A percentile compares a stretch with the other conserved stretches of the same genome.
Conservation (phyloP, 2,797 vertebrate species). For the Cygnus olor region DNA sequence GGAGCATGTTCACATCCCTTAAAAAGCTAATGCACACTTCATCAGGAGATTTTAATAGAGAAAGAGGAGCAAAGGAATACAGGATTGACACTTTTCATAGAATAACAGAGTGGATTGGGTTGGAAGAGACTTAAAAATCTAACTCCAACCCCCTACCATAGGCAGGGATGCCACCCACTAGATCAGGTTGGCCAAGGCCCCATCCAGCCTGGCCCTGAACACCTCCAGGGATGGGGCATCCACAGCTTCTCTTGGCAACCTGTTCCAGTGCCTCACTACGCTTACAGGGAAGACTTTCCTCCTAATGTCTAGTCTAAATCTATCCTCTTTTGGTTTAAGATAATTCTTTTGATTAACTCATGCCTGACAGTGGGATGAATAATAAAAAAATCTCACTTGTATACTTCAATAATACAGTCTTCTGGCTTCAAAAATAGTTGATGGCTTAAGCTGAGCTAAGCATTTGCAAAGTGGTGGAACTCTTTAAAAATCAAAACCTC, state of each 20-base stretch:
- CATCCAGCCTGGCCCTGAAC: no score
- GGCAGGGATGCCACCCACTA: no score
- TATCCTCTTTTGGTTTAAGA: no score
- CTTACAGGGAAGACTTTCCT: no score
- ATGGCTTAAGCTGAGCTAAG: neutral
- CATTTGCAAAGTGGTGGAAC: neutral
- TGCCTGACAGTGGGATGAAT: neutral
- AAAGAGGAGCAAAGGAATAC: neutral
- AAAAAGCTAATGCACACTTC: neutral
- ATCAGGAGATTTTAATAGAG: neutral
- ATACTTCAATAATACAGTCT: neutral
- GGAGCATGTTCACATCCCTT: accelerated
- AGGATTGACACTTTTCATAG: neutral
- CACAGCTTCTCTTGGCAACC: no score
- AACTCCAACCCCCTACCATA: no score
- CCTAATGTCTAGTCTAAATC: no score
- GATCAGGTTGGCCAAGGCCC: no score
- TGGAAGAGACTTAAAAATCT: no score
- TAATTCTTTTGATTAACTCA: neutral
- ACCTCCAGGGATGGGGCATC: no score
- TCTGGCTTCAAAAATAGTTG: neutral
- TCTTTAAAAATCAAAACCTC: neutral
- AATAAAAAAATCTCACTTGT: neutral
- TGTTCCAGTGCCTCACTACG: no score
- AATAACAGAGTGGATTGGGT: no score